Base-by-base conservation (phyloP, 2,888 invertebrate species). In the Macrophya annulata region DNA sequence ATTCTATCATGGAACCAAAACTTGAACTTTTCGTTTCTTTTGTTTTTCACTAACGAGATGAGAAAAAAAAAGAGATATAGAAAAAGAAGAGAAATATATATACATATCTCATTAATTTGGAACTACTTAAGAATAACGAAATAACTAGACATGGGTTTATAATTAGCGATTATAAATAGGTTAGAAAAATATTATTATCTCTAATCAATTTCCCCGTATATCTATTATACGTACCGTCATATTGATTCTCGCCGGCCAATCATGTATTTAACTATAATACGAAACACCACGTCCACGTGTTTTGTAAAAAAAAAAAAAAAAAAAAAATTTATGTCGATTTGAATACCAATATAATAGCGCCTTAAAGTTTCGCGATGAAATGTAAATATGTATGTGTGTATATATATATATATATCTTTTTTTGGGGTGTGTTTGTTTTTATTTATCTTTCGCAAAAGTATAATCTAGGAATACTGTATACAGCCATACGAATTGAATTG, bases 231-330 rank as follows among this genome's bases (percentile, higher is more conserved):
- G 1, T 12, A 9, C 25, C 76, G 76, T 48, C 76, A 43, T 76
- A 76, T 76, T 76, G 76, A 76, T 76, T 76, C 25, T 21, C 12
- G 15, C 21, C 48, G 25, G 48, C 76, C 21, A 48, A 76, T 48
- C 45, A 48, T 71, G n/a, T 9, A 31, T 31, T 31, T 31, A 17
- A n/a, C n/a, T n/a, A n/a, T 15, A 4, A 40, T n/a, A 17, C 15
- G 71, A 40, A 31, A 31, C 31, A 71, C 9, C 8, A 21, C 71
- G 5, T 71, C 40, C 71, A 40, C 71, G 40, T 40, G 71, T 71
- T 37, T 31, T 9, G n/a, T 71, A 40, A 8, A 17, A 37, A n/a
- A n/a, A n/a, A n/a, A n/a, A n/a, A n/a, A n/a, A n/a, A n/a, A n/a
- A n/a, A n/a, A n/a, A 37, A 40, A 40, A 40, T 37, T 40, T 17